Evolutionary conservation across 2,888 invertebrate species (phyloP), one percentile per base, ranked within the genome.

Genomic region (Cephalotes varians): DNA sequence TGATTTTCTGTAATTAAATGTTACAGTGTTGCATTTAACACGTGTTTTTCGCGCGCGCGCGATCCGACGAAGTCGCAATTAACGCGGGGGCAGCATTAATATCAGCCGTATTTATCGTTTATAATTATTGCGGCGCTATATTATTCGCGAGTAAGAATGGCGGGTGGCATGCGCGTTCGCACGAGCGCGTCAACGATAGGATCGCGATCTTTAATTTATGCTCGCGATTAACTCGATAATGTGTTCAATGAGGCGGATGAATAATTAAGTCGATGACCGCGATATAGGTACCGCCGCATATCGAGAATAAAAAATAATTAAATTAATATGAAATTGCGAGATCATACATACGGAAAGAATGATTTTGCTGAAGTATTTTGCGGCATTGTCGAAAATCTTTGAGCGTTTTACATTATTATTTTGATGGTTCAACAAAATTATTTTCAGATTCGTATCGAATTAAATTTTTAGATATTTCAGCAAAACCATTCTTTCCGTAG

Each of bases 1-100:
- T 87, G 84, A 87, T 86, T 82, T 84, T 82, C 82, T 74, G 77
- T 73, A 83, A 65, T 76, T 84, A 82, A 56, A 77, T 74, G 82
- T 83, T 82, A 80, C 69, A 65, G 40, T 82, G 54, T 49, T 79
- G 84, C 81, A 79, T 84, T 84, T 72, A 82, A 79, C 87, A 87
- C 82, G 86, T 83, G 83, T 86, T 82, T 84, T 62, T 67, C 80
- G 54, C 86, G 86, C 86, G 73, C 58, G 49, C 73, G 62, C 18
- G 49, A 65, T 18, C 72, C 80, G 37, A 67, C 56, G 31, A 37
- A 83, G 69, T 87, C 76, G 74, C 73, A 83, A 85, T 87, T 87
- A 87, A 62, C 37, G 28, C n/a, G 47, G 9, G 10, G 31, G 60
- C 40, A 73, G 80, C 83, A 65, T 65, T 83, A 73, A 77, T 64